Evolutionary conservation across 2,797 vertebrate genomes (phyloP).

Genomic region (Thripadectes ignobilis): DNA sequence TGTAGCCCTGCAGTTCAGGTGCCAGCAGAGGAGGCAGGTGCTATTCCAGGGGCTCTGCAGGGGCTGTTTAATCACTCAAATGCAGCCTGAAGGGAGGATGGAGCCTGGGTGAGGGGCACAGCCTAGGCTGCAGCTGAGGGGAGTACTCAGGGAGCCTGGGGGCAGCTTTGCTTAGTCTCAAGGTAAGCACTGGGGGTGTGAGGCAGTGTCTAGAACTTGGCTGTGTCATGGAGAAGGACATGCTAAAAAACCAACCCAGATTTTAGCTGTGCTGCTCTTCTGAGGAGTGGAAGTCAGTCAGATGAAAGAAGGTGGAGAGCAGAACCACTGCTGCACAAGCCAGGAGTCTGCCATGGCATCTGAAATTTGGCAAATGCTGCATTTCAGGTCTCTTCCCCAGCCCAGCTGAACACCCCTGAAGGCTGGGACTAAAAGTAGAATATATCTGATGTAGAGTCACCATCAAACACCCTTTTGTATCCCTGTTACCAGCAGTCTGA

Average conservation of each 20-base stretch:
- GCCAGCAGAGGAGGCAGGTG: neutral
- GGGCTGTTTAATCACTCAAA: neutral
- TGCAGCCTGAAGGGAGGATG: neutral
- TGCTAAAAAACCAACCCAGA: accelerated
- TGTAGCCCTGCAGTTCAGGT: neutral
- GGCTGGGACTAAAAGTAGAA: neutral
- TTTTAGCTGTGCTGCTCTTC: neutral
- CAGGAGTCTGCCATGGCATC: neutral
- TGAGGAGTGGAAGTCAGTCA: neutral
- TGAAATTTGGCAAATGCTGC: neutral
- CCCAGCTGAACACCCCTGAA: too few species aligned
- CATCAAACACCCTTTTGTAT: neutral
- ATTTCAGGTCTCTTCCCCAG: neutral
- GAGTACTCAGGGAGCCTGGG: neutral
- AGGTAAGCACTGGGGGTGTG: accelerated
- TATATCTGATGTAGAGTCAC: neutral
- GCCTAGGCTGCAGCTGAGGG: neutral
- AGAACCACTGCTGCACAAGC: neutral
- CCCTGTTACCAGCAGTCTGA: neutral
- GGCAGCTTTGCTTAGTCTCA: neutral
- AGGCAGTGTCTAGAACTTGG: neutral
- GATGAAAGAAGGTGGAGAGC: neutral
- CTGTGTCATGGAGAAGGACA: neutral
- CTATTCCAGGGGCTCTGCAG: neutral
- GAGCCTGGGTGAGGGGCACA: neutral